These are phyloP conservation scores for Accipiter superciliosus DNA, from an alignment of 2,797 vertebrate genomes.

Conservation along the genomic window DNA sequence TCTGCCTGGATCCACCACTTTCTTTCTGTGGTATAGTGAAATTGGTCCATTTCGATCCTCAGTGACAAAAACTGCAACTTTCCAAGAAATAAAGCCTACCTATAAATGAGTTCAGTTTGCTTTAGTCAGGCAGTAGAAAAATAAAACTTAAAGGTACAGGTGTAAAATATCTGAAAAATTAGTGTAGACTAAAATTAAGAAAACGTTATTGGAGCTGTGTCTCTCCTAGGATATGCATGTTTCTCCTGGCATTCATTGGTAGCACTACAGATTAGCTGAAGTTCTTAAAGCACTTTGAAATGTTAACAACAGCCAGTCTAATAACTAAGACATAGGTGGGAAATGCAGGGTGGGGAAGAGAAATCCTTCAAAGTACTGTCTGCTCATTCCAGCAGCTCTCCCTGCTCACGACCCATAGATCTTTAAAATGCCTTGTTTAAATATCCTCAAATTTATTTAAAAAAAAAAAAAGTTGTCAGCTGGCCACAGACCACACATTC, in stretches of 20 bases:
- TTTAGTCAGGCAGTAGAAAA: background rate
- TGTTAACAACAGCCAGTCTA: background rate
- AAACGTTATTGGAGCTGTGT: background rate
- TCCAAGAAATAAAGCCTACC: background rate
- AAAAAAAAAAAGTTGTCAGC: conserved; percentile 7
- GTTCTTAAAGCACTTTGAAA: background rate
- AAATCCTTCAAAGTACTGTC: background rate
- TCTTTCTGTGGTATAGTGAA: background rate
- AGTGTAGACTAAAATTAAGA: background rate
- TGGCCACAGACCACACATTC: conserved; percentile 68
- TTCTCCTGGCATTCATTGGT: background rate
- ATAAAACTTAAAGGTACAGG: background rate
- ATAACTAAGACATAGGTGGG: background rate
- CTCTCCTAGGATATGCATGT: background rate
- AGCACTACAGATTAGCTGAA: background rate
- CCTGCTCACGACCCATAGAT: background rate
- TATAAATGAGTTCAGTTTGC: background rate
- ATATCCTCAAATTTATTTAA: conserved; percentile 15
- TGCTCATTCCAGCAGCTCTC: background rate
- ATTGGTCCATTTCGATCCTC: background rate
- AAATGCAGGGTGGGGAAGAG: background rate
- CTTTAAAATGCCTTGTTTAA: conserved; percentile 48
- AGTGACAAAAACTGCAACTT: background rate
- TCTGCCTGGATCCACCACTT: background rate
- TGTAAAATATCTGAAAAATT: background rate